A percentile compares a stretch with the other conserved stretches of the same genome.
phyloP scores from a whole-genome alignment of 2,888 invertebrate species.

The Pollenia griseotomentosa region DNA sequence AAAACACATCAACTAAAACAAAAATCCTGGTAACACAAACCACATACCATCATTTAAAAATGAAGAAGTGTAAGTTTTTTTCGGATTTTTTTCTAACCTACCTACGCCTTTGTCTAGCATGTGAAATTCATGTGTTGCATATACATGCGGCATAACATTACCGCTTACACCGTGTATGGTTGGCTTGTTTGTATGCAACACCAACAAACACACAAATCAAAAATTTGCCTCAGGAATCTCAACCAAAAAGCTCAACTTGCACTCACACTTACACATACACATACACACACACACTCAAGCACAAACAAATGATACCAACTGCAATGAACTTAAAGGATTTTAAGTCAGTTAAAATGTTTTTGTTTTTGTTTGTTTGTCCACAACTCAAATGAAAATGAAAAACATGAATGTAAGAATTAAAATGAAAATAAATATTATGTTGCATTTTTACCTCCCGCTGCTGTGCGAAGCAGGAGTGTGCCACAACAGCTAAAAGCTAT shows the following conservation, averaged over 20 bases:
- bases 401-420: slow-evolving; percentile 66
- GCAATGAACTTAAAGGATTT: slow-evolving; percentile 64
- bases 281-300: background rate
- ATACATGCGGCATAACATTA: slow-evolving; percentile 47
- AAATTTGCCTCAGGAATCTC: slow-evolving; percentile 71
- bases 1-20: slow-evolving; percentile 15
- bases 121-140: slow-evolving; percentile 42
- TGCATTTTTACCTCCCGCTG: slow-evolving; percentile 73
- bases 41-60: slow-evolving; percentile 59
- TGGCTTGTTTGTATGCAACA: slow-evolving; percentile 39
- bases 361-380: slow-evolving; percentile 39
- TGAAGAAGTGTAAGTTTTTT: slow-evolving; percentile 58
- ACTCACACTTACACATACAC: background rate
- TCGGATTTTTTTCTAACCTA: slow-evolving; percentile 38
- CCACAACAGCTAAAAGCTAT: slow-evolving; percentile 61
- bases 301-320: slow-evolving; percentile 17
- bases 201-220: slow-evolving; percentile 70
- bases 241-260: slow-evolving; percentile 51
- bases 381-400: slow-evolving; percentile 51
- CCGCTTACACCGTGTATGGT: slow-evolving; percentile 48
- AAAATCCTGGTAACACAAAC: slow-evolving; percentile 42
- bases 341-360: background rate
- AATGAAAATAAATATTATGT: slow-evolving; percentile 71
- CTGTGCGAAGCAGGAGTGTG: slow-evolving; percentile 68
- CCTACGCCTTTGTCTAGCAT: slow-evolving; percentile 68